Conservation (phyloP, 2,113 vertebrate genomes). For the Sorex araneus region DNA sequence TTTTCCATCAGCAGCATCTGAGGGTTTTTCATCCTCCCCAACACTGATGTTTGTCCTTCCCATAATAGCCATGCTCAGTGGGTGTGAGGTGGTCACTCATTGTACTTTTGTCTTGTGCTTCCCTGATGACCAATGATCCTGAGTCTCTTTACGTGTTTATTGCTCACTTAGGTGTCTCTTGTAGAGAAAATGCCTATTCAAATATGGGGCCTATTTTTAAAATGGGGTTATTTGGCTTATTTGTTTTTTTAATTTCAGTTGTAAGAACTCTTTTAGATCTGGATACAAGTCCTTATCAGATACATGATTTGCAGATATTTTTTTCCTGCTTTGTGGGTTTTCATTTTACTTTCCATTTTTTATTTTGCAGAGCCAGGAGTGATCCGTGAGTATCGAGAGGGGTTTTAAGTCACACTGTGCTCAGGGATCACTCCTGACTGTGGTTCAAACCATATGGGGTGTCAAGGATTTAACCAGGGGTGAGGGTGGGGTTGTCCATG, state of each 20-base stretch:
- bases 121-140: not conserved
- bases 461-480: no score
- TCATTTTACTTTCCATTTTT: not conserved
- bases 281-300: not conserved
- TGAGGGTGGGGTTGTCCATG: no score
- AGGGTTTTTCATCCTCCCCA: not conserved
- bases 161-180: slow-evolving; percentile 34
- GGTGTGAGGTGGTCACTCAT: not conserved
- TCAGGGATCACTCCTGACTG: no score
- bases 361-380: no score
- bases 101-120: slow-evolving; percentile 47
- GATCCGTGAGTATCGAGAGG: no score
- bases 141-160: slow-evolving; percentile 39
- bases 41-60: not conserved
- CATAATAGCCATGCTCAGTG: not conserved
- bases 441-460: no score
- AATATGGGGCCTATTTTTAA: not conserved
- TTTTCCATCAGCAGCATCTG: not conserved
- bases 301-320: slow-evolving; percentile 16
- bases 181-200: slow-evolving; percentile 9
- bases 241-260: not conserved
- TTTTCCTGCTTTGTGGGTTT: slow-evolving; percentile 23
- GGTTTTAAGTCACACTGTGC: no score
- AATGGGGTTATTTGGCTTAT: slow-evolving; percentile 37
- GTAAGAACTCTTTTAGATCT: slow-evolving; percentile 31